A percentile compares a stretch with the other conserved stretches of the same genome.
Conservation (phyloP, 2,797 vertebrate genomes). For the Botia almorhae region DNA sequence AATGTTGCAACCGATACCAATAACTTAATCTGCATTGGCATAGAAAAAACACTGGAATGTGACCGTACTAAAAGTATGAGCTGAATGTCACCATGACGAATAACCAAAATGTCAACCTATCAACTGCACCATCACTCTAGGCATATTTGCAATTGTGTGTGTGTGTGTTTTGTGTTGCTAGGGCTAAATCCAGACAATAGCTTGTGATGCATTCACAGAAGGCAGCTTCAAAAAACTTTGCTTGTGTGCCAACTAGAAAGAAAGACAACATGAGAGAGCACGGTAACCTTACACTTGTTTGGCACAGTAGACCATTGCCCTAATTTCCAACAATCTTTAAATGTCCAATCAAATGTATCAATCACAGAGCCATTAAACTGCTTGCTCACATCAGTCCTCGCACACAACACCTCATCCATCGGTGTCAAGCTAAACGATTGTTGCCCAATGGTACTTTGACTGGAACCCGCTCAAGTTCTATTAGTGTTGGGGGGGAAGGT, state of each 20-base stretch:
- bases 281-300: conserved; percentile 1
- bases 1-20: too few species aligned
- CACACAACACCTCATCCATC: not conserved
- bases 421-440: not conserved
- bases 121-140: not conserved
- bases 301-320: conserved; percentile 7
- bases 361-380: conserved; percentile 7
- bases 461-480: not conserved
- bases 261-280: not conserved
- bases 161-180: not conserved
- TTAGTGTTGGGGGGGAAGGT: not conserved
- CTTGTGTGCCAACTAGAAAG: not conserved
- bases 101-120: not conserved
- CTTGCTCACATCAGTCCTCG: not conserved
- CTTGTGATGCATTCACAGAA: not conserved
- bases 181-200: not conserved
- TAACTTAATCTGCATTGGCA: too few species aligned
- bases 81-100: not conserved
- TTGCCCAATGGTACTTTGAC: not conserved
- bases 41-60: not conserved
- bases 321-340: conserved; percentile 40
- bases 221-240: not conserved
- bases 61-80: not conserved
- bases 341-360: conserved; percentile 16
- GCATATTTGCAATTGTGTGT: not conserved